These are phyloP conservation scores for Acrocephalus arundinaceus DNA, from an alignment of 2,113 vertebrate genomes.

Conservation along the genomic window DNA sequence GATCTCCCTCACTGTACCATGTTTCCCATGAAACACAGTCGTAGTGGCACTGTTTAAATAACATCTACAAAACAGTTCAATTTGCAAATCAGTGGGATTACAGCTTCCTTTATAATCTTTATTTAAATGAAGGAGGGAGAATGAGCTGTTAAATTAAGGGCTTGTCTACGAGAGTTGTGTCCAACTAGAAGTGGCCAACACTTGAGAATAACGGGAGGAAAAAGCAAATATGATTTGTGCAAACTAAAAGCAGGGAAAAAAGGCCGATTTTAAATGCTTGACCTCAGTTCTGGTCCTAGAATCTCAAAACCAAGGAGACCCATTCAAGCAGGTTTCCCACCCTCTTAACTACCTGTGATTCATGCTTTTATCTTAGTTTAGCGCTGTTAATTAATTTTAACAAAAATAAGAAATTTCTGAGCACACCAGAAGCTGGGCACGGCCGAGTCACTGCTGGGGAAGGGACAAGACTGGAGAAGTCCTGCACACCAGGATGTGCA, in stretches of 20 bases:
- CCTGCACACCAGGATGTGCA: too few relatives aligned
- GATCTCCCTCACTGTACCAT: constrained; percentile 69
- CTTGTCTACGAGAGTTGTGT: constrained; percentile 7
- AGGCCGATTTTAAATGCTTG: not conserved
- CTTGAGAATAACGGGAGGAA: not conserved
- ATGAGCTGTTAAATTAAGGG: constrained; percentile 60
- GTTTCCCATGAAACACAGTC: constrained; percentile 62
- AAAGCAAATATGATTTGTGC: not conserved
- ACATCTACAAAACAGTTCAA: constrained; percentile 69
- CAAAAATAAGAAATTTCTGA: not conserved
- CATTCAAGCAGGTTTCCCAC: not conserved
- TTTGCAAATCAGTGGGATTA: constrained; percentile 70
- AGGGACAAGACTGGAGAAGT: not conserved
- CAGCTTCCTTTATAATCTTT: constrained; percentile 42
- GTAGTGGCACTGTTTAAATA: constrained; percentile 55
- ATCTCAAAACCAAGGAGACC: not conserved
- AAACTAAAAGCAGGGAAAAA: not conserved
- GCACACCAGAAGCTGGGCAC: not conserved
- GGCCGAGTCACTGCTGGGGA: not conserved
- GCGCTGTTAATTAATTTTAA: not conserved
- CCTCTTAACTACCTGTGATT: not conserved
- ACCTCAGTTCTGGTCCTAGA: not conserved
- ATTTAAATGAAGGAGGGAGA: constrained; percentile 58
- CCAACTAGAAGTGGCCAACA: constrained; percentile 45
- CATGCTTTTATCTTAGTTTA: accelerated